Base-by-base conservation (phyloP, 2,113 vertebrate genomes). In the Psettodes erumei region DNA sequence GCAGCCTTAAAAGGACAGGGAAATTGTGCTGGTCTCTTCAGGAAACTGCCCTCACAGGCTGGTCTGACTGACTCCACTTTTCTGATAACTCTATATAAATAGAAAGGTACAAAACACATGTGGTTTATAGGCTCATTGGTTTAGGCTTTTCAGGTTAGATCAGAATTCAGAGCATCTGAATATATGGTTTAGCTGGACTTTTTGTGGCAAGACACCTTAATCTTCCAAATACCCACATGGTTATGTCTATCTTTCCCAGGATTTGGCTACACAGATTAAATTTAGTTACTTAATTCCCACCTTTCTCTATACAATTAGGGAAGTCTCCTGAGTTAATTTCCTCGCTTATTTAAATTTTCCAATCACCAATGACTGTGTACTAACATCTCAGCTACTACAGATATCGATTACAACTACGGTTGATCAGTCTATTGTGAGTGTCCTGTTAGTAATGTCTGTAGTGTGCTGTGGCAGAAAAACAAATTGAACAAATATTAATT, bases 111-210 rank as follows among this genome's bases (percentile, higher is more conserved):
- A 65, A 58, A 28, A 19, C 23, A 61, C 78, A 81, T 75, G 65
- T 81, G 73, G 54, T 77, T 42, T 27, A 32, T 45, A 61, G 53
- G 32, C 65, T 53, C 45, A 1, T 0, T 19, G 27, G 1, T 45
- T 56, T 12, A 25, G 32, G n/a, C 33, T 73, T 50, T 43, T 59
- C 28, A 63, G 43, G 68, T 59, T 54, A 77, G 16, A 75, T 60
- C 3, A 25, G 74, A 66, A 80, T 53, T 82, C 0, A 54, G 37
- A 71, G n/a, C 37, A 68, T 73, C 45, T 62, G 55, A 37, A 63
- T 48, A 54, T 60, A 74, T 51, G 27, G 38, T 71, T 68, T 61
- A n/a, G 65, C 19, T 60, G 18, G 61, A 71, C 60, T 74, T 69
- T 55, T 53, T 11, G 50, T 37, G 15, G 11, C 6, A 10, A 64